Evolutionary conservation across 2,797 vertebrate species (phyloP).

Genomic region (Micropoecilia bifurca): DNA sequence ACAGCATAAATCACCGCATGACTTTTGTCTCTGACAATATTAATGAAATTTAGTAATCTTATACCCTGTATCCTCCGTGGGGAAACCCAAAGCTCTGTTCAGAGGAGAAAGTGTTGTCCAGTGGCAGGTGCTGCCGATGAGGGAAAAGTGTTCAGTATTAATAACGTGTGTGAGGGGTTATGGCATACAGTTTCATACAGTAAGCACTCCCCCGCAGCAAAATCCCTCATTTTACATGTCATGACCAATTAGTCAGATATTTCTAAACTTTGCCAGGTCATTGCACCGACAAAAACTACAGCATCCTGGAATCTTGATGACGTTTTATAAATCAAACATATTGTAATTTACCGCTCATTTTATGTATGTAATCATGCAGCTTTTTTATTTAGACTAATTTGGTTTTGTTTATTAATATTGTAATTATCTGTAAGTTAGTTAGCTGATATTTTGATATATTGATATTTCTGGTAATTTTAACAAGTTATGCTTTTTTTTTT

Average conservation of each 20-base stretch:
- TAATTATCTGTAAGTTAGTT: not conserved
- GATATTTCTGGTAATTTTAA: not conserved
- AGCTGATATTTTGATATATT: not conserved
- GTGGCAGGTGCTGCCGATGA: slow-evolving; percentile 82
- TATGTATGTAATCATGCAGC: not conserved
- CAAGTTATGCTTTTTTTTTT: not conserved
- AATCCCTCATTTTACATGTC: slow-evolving; percentile 78
- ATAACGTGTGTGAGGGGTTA: slow-evolving; percentile 74
- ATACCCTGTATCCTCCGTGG: slow-evolving; percentile 71
- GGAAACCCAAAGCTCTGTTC: slow-evolving; percentile 68
- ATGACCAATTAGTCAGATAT: slow-evolving; percentile 74
- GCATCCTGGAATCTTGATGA: not conserved
- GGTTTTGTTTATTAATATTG: not conserved
- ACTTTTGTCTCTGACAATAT: slow-evolving; percentile 79
- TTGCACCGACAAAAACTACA: slow-evolving; percentile 9
- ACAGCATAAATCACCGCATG: slow-evolving; percentile 73
- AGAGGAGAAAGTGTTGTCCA: slow-evolving; percentile 71
- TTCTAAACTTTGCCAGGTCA: slow-evolving; percentile 41
- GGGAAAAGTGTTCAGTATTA: slow-evolving; percentile 80
- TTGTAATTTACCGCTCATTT: not conserved
- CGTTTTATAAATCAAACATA: not conserved
- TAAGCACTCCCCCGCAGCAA: slow-evolving; percentile 64
- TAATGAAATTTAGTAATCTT: slow-evolving; percentile 82
- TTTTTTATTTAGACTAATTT: not conserved
- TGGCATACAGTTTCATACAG: slow-evolving; percentile 75